Base-by-base conservation (phyloP, 2,797 vertebrate species). In the Dipus sagitta region DNA sequence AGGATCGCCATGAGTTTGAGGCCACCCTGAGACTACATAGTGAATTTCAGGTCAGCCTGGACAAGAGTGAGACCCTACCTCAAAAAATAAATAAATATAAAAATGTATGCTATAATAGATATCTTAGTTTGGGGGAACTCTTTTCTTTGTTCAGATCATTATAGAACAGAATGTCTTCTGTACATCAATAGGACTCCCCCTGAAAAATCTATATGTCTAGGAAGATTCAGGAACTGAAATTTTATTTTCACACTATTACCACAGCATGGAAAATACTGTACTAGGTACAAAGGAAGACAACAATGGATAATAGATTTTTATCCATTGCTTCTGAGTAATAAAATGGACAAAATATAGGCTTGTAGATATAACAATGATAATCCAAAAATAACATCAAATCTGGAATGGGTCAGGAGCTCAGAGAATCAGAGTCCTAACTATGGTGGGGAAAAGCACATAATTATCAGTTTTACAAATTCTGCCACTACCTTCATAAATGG, bases 391-490 rank as follows among this genome's bases (percentile, higher is more conserved):
- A 52, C 21, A 85, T 72, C 20, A 62, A 90, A 74, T 42, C 76
- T 58, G 3, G 12, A 77, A 75, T 71, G 64, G 47, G 64, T 94
- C 60, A 20, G 54, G 14, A 91, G 7, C 71, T 70, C 74, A 87
- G 70, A 60, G 18, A 7, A 72, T 9, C 42, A 68, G 0, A 34
- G 67, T 67, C 28, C 30, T 82, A 74, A 67, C 21, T 76, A 26
- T 17, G 72, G 2, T 42, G 23, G 15, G 77, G 74, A 84, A 94
- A 94, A 94, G 10, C 52, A 80, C 38, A 32, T 34, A 80, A 75
- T 79, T 94, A 58, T 90, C 34, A 77, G 20, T 76, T 75, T 86
- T 72, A 72, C 26, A 77, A 84, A 90, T 86, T 90, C 54, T 83
- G 21, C 38, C 71, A 86, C 79, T 30, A 77, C 58, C 26, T 93